phyloP scores from a whole-genome alignment of 2,888 invertebrate genomes.

The Synergus gifuensis region DNA sequence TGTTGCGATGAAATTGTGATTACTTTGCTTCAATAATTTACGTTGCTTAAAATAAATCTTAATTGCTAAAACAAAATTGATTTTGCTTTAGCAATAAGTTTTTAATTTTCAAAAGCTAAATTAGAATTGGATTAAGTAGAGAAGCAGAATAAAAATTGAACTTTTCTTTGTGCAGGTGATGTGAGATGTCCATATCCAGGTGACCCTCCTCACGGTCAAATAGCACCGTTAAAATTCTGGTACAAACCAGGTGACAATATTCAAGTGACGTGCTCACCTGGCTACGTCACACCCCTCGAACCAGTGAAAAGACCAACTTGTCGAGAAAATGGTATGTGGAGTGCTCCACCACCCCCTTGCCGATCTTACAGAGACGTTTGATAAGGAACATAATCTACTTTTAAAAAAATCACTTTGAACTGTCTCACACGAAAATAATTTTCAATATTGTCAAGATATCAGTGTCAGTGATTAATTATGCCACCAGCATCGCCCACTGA shows the following conservation, averaged over 20 bases:
- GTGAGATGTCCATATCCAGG: conserved; percentile 86
- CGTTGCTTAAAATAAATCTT: too few relatives aligned
- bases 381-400: conserved; percentile 55
- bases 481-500: background rate
- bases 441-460: background rate
- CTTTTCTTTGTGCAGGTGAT: conserved; percentile 79
- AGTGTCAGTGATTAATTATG: background rate
- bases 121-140: too few relatives aligned
- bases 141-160: background rate
- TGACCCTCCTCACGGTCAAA: conserved; percentile 85
- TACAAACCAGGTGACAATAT: conserved; percentile 87
- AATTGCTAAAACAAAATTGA: too few relatives aligned
- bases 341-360: conserved; percentile 83
- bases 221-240: conserved; percentile 85
- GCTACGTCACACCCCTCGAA: conserved; percentile 80
- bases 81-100: too few relatives aligned
- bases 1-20: too few relatives aligned
- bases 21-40: too few relatives aligned
- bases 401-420: background rate
- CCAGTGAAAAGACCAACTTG: conserved; percentile 83
- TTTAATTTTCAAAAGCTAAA: too few relatives aligned
- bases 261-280: conserved; percentile 84
- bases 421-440: background rate
- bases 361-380: conserved; percentile 83
- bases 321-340: conserved; percentile 85